phyloP scores from a whole-genome alignment of 2,797 vertebrate genomes.

The Dermochelys coriacea region DNA sequence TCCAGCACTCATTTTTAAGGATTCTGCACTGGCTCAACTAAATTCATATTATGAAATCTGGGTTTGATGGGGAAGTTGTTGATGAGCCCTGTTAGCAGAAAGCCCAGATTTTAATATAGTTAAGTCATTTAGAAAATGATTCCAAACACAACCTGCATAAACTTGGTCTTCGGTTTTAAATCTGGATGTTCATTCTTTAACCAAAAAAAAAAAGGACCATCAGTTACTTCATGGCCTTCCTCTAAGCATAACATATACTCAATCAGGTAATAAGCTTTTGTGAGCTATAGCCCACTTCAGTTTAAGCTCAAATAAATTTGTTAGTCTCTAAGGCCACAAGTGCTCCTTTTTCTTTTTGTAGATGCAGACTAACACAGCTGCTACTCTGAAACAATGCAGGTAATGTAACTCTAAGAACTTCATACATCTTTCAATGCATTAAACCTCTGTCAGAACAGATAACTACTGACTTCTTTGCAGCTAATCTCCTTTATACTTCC shows the following conservation, averaged over 20 bases:
- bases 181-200: slow-evolving; percentile 37
- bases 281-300: too few relatives aligned
- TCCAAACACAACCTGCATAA: slow-evolving; percentile 37
- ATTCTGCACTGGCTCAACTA: not conserved
- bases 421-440: not conserved
- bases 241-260: not conserved
- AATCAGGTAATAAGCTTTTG: not conserved
- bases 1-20: not conserved
- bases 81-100: not conserved
- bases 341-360: too few relatives aligned
- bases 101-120: not conserved
- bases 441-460: not conserved
- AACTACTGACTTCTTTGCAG: not conserved
- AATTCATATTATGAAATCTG: not conserved
- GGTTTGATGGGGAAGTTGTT: not conserved
- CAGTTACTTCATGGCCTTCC: not conserved
- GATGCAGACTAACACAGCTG: too few relatives aligned
- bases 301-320: too few relatives aligned
- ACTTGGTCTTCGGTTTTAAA: slow-evolving; percentile 42
- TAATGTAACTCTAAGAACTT: not conserved
- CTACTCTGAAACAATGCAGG: not conserved
- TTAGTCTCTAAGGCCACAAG: too few relatives aligned
- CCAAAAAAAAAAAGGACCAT: not conserved
- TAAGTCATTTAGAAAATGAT: slow-evolving; percentile 22
- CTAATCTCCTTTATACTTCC: not conserved